Evolutionary conservation across 2,113 vertebrate species (phyloP).

Genomic region (Epinephelus cyanopodus): DNA sequence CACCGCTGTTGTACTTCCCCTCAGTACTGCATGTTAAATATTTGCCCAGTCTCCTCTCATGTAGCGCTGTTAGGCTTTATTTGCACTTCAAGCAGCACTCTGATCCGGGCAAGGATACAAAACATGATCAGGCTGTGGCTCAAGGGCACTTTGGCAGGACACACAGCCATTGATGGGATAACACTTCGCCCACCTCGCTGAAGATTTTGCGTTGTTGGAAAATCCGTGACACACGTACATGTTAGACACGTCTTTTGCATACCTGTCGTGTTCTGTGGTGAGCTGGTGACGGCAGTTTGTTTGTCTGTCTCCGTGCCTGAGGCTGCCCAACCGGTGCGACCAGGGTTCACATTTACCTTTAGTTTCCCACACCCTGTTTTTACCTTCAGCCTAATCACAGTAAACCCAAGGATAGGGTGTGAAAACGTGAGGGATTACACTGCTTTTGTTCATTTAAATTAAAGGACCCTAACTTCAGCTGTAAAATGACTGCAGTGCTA

Average conservation of each 20-base stretch:
- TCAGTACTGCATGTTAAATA: slow-evolving; percentile 30
- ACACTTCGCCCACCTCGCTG: not conserved
- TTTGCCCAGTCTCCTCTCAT: slow-evolving; percentile 16
- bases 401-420: not conserved
- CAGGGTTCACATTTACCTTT: slow-evolving; percentile 42
- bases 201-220: not conserved
- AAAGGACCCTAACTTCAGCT: not conserved
- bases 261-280: not conserved
- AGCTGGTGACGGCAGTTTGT: not conserved
- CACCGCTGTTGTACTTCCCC: not conserved
- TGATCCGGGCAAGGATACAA: not conserved
- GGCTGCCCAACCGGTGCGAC: slow-evolving; percentile 64
- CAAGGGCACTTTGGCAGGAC: too few species aligned
- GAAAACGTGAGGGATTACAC: not conserved
- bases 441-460: not conserved
- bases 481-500: not conserved
- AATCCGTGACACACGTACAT: not conserved
- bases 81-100: slow-evolving; percentile 23
- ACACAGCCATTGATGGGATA: not conserved
- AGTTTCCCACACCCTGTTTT: slow-evolving; percentile 33
- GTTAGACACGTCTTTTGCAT: not conserved
- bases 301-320: slow-evolving; percentile 1
- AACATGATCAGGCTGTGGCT: not conserved
- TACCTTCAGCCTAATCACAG: too few species aligned
- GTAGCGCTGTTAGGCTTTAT: not conserved